phyloP scores from a whole-genome alignment of 2,113 vertebrate species.

The Catharus bicknelli region DNA sequence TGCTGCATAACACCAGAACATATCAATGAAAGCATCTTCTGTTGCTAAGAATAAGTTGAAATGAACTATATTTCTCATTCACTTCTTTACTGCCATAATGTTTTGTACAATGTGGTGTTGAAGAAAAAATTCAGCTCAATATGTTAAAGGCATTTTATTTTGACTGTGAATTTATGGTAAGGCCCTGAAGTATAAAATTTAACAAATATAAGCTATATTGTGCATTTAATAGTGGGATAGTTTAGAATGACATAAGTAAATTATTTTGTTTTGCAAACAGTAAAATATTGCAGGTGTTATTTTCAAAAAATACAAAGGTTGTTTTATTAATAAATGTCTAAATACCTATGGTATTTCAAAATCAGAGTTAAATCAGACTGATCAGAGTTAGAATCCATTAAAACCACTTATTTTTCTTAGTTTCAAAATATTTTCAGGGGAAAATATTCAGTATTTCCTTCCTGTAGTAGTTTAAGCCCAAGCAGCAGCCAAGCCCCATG shows the following conservation, averaged over 20 bases:
- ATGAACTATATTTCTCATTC: not conserved
- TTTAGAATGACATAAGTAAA: not conserved
- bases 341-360: not conserved
- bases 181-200: not conserved
- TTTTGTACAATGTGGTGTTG: not conserved
- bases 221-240: not conserved
- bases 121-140: not conserved
- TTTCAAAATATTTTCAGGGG: not conserved
- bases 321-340: not conserved
- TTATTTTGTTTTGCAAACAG: not conserved
- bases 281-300: not conserved
- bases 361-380: not conserved
- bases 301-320: not conserved
- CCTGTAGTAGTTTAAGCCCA: not conserved
- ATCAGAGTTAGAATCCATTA: not conserved
- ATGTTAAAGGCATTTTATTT: not conserved
- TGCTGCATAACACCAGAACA: not conserved
- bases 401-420: not conserved
- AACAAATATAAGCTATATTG: not conserved
- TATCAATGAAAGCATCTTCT: not conserved
- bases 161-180: not conserved
- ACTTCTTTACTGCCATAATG: not conserved
- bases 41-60: not conserved
- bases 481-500: not conserved
- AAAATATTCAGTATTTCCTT: not conserved